These are phyloP conservation scores for Eupithecia abbreviata DNA, from an alignment of 2,888 invertebrate genomes.

Conservation along the genomic window DNA sequence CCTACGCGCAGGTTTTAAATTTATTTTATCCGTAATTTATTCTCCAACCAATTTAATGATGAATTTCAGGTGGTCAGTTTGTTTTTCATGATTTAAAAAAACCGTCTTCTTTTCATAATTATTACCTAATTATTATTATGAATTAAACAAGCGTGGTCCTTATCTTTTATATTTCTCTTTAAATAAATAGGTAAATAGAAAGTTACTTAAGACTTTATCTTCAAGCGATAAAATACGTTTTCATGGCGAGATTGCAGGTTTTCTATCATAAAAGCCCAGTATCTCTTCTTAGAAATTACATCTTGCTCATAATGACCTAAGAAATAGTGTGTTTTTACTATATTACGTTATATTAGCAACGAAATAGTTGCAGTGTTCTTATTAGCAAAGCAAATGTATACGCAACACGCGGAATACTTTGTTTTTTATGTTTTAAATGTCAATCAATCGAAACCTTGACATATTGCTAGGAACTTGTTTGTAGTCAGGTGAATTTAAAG, in stretches of 20 bases:
- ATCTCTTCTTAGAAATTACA: slow-evolving; percentile 8
- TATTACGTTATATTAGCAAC: slow-evolving; percentile 20
- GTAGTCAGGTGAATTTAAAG: background rate
- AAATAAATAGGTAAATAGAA: background rate
- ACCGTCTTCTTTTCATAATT: too few relatives aligned
- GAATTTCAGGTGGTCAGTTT: background rate
- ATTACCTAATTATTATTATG: too few relatives aligned
- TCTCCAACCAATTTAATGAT: background rate
- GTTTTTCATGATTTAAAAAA: background rate
- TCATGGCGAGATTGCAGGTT: background rate
- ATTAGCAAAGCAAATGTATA: slow-evolving; percentile 38
- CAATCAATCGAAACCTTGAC: slow-evolving; percentile 40
- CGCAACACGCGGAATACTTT: slow-evolving; percentile 30
- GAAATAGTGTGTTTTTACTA: slow-evolving; percentile 1
- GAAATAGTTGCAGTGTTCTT: slow-evolving; percentile 35
- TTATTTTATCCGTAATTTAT: slow-evolving; percentile 13
- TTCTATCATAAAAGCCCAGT: background rate
- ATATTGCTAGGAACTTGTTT: slow-evolving; percentile 32
- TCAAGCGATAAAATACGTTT: background rate
- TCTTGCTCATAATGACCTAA: background rate
- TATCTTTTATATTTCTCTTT: background rate
- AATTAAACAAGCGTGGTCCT: background rate
- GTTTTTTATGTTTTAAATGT: slow-evolving; percentile 35
- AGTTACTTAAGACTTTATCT: background rate
- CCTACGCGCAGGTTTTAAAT: slow-evolving; percentile 9